Conservation (phyloP, 1,140 invertebrate genomes). For the Bicyclus anynana region DNA sequence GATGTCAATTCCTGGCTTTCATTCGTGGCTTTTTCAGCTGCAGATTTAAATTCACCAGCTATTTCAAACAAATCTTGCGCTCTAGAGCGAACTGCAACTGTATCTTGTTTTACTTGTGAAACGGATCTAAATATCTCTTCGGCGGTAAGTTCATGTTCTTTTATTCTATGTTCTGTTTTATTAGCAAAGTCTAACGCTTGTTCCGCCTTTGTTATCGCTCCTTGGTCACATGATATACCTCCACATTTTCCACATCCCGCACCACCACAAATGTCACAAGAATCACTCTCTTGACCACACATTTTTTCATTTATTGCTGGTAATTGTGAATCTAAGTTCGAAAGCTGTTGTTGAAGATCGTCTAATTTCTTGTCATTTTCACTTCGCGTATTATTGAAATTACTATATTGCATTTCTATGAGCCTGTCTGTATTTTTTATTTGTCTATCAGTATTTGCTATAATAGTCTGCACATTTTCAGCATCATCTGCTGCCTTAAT, state of each 20-base stretch:
- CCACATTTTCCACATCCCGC: conserved; percentile 95
- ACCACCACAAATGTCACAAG: conserved; percentile 96
- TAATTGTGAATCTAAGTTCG: conserved; percentile 83
- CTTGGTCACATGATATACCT: conserved; percentile 91
- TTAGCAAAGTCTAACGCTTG: conserved; percentile 91
- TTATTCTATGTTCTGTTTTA: conserved; percentile 88
- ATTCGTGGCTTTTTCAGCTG: conserved; percentile 74
- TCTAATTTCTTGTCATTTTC: conserved; percentile 83
- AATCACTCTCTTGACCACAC: conserved; percentile 91
- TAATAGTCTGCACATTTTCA: conserved; percentile 78
- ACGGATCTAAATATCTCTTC: conserved; percentile 78
- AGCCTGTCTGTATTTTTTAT: conserved; percentile 90
- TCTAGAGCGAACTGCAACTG: conserved; percentile 72
- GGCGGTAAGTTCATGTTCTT: conserved; percentile 88
- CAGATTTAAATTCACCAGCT: conserved; percentile 71
- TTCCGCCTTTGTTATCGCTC: conserved; percentile 91
- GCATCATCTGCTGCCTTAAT: conserved; percentile 83
- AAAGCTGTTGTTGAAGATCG: conserved; percentile 79
- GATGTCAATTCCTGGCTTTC: conserved; percentile 79
- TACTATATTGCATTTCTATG: conserved; percentile 82
- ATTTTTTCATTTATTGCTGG: conserved; percentile 93
- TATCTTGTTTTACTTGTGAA: conserved; percentile 78
- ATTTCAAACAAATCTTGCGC: conserved; percentile 73
- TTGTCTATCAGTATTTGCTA: conserved; percentile 88
- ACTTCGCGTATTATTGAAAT: conserved; percentile 84